phyloP scores from a whole-genome alignment of 2,888 invertebrate species.

The Seladonia tumulorum region DNA sequence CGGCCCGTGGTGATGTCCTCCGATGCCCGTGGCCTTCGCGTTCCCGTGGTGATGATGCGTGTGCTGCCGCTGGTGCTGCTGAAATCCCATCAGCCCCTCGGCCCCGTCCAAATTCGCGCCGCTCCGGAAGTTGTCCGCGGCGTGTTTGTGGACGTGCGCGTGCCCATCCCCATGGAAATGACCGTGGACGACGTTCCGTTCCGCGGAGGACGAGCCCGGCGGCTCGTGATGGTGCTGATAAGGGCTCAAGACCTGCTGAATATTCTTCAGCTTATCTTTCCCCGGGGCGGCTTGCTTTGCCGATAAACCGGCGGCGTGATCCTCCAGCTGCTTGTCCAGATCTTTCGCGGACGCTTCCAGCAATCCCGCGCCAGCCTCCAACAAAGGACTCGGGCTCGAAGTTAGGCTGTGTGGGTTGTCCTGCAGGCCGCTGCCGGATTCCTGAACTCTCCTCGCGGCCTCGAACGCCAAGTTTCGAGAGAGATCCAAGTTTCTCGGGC shows the following conservation, averaged over 20 bases:
- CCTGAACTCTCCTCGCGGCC: constrained; percentile 72
- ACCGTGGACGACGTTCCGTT: constrained; percentile 64
- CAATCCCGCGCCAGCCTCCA: constrained; percentile 61
- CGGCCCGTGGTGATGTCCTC: constrained; percentile 67
- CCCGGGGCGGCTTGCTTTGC: constrained; percentile 53
- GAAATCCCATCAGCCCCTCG: constrained; percentile 68
- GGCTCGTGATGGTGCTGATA: constrained; percentile 75
- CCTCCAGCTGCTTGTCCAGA: constrained; percentile 70
- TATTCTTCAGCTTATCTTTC: constrained; percentile 72
- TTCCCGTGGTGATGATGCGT: constrained; percentile 74
- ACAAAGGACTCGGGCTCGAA: constrained; percentile 71
- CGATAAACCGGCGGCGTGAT: constrained; percentile 59
- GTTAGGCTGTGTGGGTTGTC: constrained; percentile 68
- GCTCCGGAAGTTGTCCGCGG: constrained; percentile 62
- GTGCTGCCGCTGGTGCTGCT: constrained; percentile 72
- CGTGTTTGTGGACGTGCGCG: constrained; percentile 71
- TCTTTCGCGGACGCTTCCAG: constrained; percentile 64
- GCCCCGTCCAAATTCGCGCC: constrained; percentile 62
- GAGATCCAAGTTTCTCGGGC: constrained; percentile 71
- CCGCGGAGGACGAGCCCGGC: constrained; percentile 37
- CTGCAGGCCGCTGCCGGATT: constrained; percentile 64
- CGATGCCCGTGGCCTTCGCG: constrained; percentile 56
- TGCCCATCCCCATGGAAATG: constrained; percentile 72
- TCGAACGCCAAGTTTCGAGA: constrained; percentile 73
- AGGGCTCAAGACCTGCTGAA: constrained; percentile 70